Base-by-base conservation (phyloP, 2,888 invertebrate species). In the Mesoligia furuncula region DNA sequence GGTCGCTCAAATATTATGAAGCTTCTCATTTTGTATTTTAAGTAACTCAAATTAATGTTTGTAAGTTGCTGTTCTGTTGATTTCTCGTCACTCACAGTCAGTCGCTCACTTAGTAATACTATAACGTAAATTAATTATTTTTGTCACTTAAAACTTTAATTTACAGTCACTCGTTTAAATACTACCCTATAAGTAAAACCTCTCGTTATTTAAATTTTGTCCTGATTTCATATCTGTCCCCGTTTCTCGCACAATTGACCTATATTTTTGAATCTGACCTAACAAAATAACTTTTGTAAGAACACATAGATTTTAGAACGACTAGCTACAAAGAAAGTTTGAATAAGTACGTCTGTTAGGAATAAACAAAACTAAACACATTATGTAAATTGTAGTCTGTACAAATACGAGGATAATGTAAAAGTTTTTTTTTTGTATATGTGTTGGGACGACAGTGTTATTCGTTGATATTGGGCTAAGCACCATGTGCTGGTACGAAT, bases 381-480 rank as follows among this genome's bases (percentile, higher is more conserved):
- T 79, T 83, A 79, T 75, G 86, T 70, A 83, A 70, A 85, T 86
- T 31, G 57, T 65, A 62, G 74, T 74, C 45, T 54, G 72, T 75
- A 45, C 27, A 64, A 61, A 73, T 75, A 70, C n/a, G 24, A 57
- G 20, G 20, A 54, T 65, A 42, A 71, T 64, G 45, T 62, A 13
- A 68, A 81, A 74, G 68, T 72, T 71, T 68, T 31, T 39, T 31
- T 4, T 39, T 8, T 48, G 57, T 65, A 39, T 42, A 72, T 66
- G 45, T 81, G 66, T 54, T 66, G 24, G 61, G 76, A 54, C 31
- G 5, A 64, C 17, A 57, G 27, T 20, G 31, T 54, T 64, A 66
- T 45, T n/a, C n/a, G 45, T 73, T 42, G 42, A 75, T 67, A 66
- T 73, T 31, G 17, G 15, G 62, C 17, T 75, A 9, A 71, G 64